phyloP scores from a whole-genome alignment of 2,888 invertebrate species.

The Uloborus plumipes region DNA sequence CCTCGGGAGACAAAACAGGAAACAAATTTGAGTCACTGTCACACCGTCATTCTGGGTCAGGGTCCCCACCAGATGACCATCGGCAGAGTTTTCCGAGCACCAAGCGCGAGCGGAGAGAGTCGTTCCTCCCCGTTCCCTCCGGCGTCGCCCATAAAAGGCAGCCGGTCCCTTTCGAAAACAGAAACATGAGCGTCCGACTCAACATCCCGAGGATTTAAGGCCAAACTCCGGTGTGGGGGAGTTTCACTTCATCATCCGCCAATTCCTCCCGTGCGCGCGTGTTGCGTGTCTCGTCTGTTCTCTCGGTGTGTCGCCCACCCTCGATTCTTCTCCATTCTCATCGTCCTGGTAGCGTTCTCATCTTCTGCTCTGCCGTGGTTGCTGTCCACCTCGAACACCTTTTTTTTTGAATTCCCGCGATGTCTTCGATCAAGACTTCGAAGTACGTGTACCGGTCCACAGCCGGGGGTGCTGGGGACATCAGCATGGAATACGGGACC shows the following conservation, averaged over 20 bases:
- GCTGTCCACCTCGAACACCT: slow-evolving; percentile 4
- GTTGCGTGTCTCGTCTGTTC: slow-evolving; percentile 14
- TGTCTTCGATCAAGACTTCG: slow-evolving; percentile 78
- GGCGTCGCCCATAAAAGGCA: slow-evolving; percentile 49
- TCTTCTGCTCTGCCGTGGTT: background rate
- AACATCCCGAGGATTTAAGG: slow-evolving; percentile 47
- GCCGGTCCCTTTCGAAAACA: slow-evolving; percentile 45
- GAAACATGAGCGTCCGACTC: slow-evolving; percentile 58
- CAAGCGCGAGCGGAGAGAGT: background rate
- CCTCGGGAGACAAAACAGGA: too few relatives aligned
- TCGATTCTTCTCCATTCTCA: slow-evolving; percentile 1
- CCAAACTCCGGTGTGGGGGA: slow-evolving; percentile 56
- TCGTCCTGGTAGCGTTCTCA: background rate
- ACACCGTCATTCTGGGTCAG: too few relatives aligned
- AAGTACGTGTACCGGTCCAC: slow-evolving; percentile 86
- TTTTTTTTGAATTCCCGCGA: background rate
- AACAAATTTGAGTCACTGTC: too few relatives aligned
- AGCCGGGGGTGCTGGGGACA: slow-evolving; percentile 79
- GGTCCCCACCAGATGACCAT: too few relatives aligned
- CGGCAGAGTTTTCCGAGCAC: too few relatives aligned
- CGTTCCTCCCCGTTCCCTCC: background rate
- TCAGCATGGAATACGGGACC: slow-evolving; percentile 94
- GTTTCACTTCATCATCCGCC: slow-evolving; percentile 35
- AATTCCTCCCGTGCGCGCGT: slow-evolving; percentile 11
- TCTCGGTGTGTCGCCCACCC: background rate